Evolutionary conservation across 2,888 invertebrate species (phyloP).

Genomic region (Metellina segmentata): DNA sequence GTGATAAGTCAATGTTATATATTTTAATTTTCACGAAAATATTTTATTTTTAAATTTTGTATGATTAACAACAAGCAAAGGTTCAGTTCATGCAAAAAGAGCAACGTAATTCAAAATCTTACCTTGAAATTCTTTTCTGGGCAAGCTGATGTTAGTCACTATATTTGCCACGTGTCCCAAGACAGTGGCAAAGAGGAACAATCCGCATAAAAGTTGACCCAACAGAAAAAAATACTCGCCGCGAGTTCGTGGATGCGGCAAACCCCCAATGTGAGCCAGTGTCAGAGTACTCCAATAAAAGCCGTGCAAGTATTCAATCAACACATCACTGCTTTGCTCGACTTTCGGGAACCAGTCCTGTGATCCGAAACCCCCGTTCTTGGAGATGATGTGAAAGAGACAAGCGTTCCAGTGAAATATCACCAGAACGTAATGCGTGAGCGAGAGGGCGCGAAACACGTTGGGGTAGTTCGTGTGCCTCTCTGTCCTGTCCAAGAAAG

Average conservation of each 20-base stretch:
- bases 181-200: slow-evolving; percentile 96
- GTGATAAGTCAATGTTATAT: neutral
- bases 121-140: slow-evolving; percentile 98
- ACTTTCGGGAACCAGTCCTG: slow-evolving; percentile 85
- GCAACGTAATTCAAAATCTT: slow-evolving; percentile 16
- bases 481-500: slow-evolving; percentile 98
- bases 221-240: slow-evolving; percentile 97
- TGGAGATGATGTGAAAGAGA: slow-evolving; percentile 97
- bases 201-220: slow-evolving; percentile 94
- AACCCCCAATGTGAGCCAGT: slow-evolving; percentile 95
- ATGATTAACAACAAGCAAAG: neutral
- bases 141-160: slow-evolving; percentile 97
- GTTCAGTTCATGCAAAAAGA: slow-evolving; percentile 4
- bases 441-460: slow-evolving; percentile 86
- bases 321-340: slow-evolving; percentile 85
- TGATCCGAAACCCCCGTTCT: slow-evolving; percentile 96
- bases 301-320: slow-evolving; percentile 97
- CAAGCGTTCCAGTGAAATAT: slow-evolving; percentile 99
- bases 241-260: slow-evolving; percentile 94
- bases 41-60: neutral
- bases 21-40: neutral
- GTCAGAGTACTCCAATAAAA: slow-evolving; percentile 99
- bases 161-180: slow-evolving; percentile 99
- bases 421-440: slow-evolving; percentile 85
- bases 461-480: slow-evolving; percentile 99